Percentiles rank a stretch among this genome's conserved stretches.
These are phyloP conservation scores for Nerophis ophidion DNA, from an alignment of 2,113 vertebrate genomes.

Conservation along the genomic window DNA sequence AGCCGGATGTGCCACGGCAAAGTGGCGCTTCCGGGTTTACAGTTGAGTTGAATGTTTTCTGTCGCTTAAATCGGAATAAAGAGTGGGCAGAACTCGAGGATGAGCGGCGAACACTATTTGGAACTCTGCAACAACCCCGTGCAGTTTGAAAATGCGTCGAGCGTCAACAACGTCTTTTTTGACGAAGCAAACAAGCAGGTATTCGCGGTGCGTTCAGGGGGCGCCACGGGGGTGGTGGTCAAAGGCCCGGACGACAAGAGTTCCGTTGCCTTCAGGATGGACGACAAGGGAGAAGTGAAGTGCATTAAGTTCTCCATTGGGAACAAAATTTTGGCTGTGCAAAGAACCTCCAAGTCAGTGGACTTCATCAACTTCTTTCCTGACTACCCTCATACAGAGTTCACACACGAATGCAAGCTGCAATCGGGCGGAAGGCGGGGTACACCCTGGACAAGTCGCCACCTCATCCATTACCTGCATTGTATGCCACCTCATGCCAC, in stretches of 20 bases:
- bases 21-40: too few species aligned
- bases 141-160: slow-evolving; percentile 91
- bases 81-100: slow-evolving; percentile 7
- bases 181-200: slow-evolving; percentile 98
- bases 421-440: too few species aligned
- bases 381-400: too few species aligned
- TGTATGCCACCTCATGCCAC: too few species aligned
- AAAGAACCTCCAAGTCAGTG: slow-evolving; percentile 90
- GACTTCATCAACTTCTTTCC: too few species aligned
- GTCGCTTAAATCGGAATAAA: too few species aligned
- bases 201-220: slow-evolving; percentile 95
- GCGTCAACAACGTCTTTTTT: slow-evolving; percentile 96
- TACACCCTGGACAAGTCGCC: too few species aligned
- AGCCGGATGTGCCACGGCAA: too few species aligned
- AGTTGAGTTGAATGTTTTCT: too few species aligned
- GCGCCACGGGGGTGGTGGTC: slow-evolving; percentile 94
- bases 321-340: slow-evolving; percentile 94
- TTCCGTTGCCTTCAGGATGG: slow-evolving; percentile 92
- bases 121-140: slow-evolving; percentile 88
- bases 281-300: slow-evolving; percentile 97
- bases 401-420: too few species aligned
- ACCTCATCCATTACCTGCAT: too few species aligned
- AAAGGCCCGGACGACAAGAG: slow-evolving; percentile 92
- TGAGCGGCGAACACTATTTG: slow-evolving; percentile 80
- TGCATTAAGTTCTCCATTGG: slow-evolving; percentile 98